A percentile compares a stretch with the other conserved stretches of the same genome.
Conservation (phyloP, 2,888 invertebrate genomes). For the Euzetes globulus region DNA sequence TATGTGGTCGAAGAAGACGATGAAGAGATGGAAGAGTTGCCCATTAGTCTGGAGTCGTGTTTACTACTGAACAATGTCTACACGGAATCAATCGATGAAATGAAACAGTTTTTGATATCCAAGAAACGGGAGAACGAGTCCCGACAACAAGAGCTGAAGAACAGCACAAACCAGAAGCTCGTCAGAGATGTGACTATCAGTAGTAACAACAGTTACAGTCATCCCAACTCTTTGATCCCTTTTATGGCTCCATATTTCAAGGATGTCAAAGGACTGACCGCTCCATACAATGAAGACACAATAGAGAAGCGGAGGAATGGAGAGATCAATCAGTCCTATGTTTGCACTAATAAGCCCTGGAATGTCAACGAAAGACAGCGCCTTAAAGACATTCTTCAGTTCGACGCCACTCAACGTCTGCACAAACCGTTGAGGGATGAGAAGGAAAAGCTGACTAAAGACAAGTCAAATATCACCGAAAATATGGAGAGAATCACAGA, state of each 20-base stretch:
- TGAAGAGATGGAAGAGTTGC: conserved; percentile 9
- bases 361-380: conserved; percentile 14
- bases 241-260: conserved; percentile 61
- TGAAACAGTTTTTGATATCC: background rate
- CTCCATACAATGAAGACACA: conserved; percentile 53
- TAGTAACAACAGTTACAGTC: background rate
- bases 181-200: background rate
- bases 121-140: conserved; percentile 16
- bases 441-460: background rate
- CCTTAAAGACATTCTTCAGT: conserved; percentile 6
- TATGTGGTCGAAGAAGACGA: background rate
- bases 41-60: conserved; percentile 11
- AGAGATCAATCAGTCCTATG: conserved; percentile 30
- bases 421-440: conserved; percentile 3
- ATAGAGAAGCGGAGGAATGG: conserved; percentile 30
- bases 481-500: conserved; percentile 2
- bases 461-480: background rate
- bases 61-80: conserved; percentile 26
- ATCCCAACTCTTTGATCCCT: conserved; percentile 34
- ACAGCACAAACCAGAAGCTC: background rate
- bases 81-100: conserved; percentile 8
- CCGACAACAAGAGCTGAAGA: conserved; percentile 4
- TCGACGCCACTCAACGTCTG: background rate
- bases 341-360: conserved; percentile 28
- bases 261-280: conserved; percentile 53